Evolutionary conservation across 2,113 vertebrate species (phyloP), one percentile per base, ranked within the genome.

Genomic region (Podocnemis expansa): DNA sequence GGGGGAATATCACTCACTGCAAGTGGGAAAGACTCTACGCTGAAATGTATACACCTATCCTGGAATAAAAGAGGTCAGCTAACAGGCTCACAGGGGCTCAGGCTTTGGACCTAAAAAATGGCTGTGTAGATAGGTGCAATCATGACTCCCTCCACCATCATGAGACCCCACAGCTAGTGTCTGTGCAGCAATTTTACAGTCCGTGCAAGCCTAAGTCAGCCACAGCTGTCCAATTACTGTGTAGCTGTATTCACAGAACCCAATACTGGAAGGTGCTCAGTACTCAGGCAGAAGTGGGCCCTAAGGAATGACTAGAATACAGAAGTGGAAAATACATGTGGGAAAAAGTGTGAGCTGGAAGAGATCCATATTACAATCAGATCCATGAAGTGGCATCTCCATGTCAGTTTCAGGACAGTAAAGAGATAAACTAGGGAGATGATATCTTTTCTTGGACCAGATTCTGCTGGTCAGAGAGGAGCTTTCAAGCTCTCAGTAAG

Each of bases 241-340:
- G 17, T 38, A 21, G 63, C n/a, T n/a, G 16, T 67, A 67, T 34
- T 34, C 63, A 67, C 22, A 67, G 88, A 91, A 51, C 29, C 86
- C 78, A 29, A 27, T 41, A 67, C 45, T 0, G 0, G 88, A 43
- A 89, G 51, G n/a, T 55, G 41, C 43, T 92, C 1, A 0, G 22
- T 51, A 63, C 83, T 91, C 38, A 55, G 90, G 73, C 49, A 89
- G 73, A 89, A 25, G 34, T 43, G 3, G 10, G 27, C 41, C 41
- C 41, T 45, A 41, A 22, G n/a, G 2, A 38, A 51, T 56, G 67
- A 45, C 89, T 41, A 6, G 56, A 70, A 60, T 11, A 63, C 12
- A 43, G 82, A 75, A 89, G 70, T 21, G 60, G 86, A 52, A 82
- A 86, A 82, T 41, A 56, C 41, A 34, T 52, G 5, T 52, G 58